Base-by-base conservation (phyloP, 2,888 invertebrate species). In the Lucinisca nassula region DNA sequence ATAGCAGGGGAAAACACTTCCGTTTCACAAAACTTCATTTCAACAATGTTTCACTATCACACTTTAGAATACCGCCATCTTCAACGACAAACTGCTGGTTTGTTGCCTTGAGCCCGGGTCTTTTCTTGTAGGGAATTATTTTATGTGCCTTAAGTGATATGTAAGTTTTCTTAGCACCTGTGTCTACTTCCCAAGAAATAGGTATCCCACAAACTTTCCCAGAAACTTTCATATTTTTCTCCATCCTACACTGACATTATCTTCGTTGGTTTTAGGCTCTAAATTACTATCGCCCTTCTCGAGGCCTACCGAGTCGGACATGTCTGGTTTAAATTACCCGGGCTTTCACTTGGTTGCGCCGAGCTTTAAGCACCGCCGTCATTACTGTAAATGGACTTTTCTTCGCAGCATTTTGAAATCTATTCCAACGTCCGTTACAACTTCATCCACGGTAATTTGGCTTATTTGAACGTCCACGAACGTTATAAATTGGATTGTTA, bases 181-280 rank as follows among this genome's bases (percentile, higher is more conserved):
- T 81, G 61, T 85, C 85, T 38, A 85, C 37, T 72, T 80, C 77
- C 85, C 78, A 84, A 12, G 32, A 40, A 24, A 78, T 38, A 12
- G 73, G 55, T 21, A 30, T 49, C 3, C 74, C 72, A 32, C 51
- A 45, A 38, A 84, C 37, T 30, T 74, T 75, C 17, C 84, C 75
- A 0, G 40, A 35, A 24, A 80, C 30, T 49, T 35, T 80, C 80
- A 84, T 80, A 37, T 45, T 58, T 27, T n/a, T 3, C 17, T 49
- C 35, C 27, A 17, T 24, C 21, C 8, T 6, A 75, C 40, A 17
- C 32, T 79, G 14, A 81, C 40, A n/a, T 37, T 61, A 14, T 78
- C 32, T 55, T 32, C 21, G 14, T 78, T 61, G 30, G 24, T 61
- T 61, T 58, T 27, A 55, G 37, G 40, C 49, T 30, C 38, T 49